Percentiles rank a stretch among this genome's conserved stretches.
phyloP scores from a whole-genome alignment of 2,888 invertebrate genomes.

The Adineta ricciae region DNA sequence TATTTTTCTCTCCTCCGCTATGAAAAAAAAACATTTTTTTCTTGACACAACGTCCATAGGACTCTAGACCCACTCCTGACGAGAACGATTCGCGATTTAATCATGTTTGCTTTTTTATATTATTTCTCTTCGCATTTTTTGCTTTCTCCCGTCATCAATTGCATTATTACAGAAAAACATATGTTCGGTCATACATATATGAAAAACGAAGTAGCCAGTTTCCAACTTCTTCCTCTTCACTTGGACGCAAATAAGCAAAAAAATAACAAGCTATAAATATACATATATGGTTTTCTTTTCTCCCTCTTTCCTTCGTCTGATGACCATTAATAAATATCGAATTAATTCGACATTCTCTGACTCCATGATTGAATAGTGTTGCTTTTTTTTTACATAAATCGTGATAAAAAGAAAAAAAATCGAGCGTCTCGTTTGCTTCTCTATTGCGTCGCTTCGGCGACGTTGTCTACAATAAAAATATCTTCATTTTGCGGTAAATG shows the following conservation, averaged over 20 bases:
- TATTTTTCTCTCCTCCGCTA: not conserved
- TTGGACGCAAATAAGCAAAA: not conserved
- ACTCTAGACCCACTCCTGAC: not conserved
- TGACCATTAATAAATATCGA: not conserved
- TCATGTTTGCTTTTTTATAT: not conserved
- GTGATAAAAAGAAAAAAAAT: not conserved
- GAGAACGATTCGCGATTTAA: not conserved
- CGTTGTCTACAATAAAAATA: not conserved
- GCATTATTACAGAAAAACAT: not conserved
- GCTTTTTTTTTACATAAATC: not conserved
- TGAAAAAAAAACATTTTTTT: not conserved
- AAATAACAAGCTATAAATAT: not conserved
- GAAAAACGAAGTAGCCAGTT: not conserved
- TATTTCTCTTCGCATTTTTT: not conserved
- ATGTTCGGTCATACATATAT: not conserved
- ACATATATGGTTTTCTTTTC: not conserved
- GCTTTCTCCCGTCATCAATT: not conserved
- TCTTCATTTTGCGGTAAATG: not conserved
- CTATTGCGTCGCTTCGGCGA: not conserved
- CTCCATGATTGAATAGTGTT: not conserved
- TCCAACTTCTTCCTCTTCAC: not conserved
- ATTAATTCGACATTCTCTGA: not conserved
- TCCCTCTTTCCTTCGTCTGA: not conserved
- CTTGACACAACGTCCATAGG: not conserved
- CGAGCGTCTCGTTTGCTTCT: not conserved